phyloP scores from a whole-genome alignment of 1,140 invertebrate species.

The Drosophila willistoni region DNA sequence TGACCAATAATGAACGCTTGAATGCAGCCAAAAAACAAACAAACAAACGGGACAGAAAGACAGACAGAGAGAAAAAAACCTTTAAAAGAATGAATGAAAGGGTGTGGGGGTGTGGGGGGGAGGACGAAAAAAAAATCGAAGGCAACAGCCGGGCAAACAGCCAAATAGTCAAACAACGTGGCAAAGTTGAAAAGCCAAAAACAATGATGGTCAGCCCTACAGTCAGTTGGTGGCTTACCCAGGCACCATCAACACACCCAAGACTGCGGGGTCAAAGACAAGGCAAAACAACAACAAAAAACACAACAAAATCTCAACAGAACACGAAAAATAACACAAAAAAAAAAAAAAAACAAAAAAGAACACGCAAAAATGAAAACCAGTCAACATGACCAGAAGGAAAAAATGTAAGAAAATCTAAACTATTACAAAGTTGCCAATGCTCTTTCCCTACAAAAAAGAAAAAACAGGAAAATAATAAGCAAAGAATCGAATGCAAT shows the following conservation, averaged over 20 bases:
- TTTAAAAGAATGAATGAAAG: too few relatives aligned
- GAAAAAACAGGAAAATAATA: constrained; percentile 8
- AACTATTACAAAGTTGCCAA: not conserved
- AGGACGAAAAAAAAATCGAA: not conserved
- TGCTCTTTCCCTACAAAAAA: constrained; percentile 7
- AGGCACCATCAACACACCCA: constrained; percentile 18
- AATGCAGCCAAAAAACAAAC: constrained; percentile 50
- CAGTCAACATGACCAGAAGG: not conserved
- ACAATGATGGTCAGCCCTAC: constrained; percentile 73
- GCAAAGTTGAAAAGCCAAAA: constrained; percentile 78
- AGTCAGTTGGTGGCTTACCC: constrained; percentile 47
- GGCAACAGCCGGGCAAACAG: constrained; percentile 20
- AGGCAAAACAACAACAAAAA: constrained; percentile 20
- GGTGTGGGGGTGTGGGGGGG: too few relatives aligned
- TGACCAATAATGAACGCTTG: constrained; percentile 81
- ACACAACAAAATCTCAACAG: constrained; percentile 31
- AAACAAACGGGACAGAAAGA: not conserved
- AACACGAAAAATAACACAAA: constrained; percentile 26
- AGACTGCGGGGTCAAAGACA: constrained; percentile 61
- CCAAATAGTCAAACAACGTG: constrained; percentile 11
- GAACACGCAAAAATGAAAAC: constrained; percentile 20
- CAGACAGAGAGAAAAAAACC: too few relatives aligned
- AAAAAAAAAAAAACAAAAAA: constrained; percentile 4
- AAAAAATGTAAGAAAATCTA: not conserved
- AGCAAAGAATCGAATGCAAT: too few relatives aligned